Conservation (phyloP, 2,113 vertebrate genomes). For the Struthidea cinerea region DNA sequence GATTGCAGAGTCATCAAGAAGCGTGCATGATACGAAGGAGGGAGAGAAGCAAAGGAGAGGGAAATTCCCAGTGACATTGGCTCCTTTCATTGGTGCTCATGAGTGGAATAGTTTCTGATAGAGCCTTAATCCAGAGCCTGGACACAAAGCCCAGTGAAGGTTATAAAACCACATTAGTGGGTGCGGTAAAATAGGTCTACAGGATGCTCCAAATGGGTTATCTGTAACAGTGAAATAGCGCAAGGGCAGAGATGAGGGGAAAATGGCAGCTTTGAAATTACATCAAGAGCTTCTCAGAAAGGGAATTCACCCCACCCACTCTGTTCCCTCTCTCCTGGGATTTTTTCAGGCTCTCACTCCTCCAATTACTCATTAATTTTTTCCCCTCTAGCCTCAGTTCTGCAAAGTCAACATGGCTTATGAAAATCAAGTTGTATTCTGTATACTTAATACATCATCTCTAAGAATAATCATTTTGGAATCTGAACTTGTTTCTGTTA, state of each 20-base stretch:
- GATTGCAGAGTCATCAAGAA: background rate
- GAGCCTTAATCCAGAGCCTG: background rate
- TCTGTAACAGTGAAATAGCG: background rate
- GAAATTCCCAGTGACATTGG: background rate
- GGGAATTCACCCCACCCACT: background rate
- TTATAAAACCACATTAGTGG: background rate
- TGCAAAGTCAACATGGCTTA: conserved; percentile 73
- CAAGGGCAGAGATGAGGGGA: background rate
- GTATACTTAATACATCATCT: conserved; percentile 80
- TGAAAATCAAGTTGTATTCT: conserved; percentile 74
- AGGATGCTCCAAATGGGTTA: conserved; percentile 25
- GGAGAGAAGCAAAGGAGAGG: background rate
- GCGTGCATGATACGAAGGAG: background rate
- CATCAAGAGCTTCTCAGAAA: background rate
- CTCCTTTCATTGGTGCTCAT: background rate
- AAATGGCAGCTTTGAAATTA: conserved; percentile 36
- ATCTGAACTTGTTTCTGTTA: conserved; percentile 78
- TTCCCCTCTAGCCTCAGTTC: conserved; percentile 51
- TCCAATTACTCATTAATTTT: conserved; percentile 53
- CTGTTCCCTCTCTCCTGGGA: background rate
- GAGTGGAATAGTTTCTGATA: background rate
- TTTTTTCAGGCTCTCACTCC: conserved; percentile 23
- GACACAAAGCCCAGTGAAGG: background rate
- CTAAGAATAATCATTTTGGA: conserved; percentile 77
- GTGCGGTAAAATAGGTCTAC: background rate